Base-by-base conservation (phyloP, 1,140 invertebrate species). In the Cephus cinctus region DNA sequence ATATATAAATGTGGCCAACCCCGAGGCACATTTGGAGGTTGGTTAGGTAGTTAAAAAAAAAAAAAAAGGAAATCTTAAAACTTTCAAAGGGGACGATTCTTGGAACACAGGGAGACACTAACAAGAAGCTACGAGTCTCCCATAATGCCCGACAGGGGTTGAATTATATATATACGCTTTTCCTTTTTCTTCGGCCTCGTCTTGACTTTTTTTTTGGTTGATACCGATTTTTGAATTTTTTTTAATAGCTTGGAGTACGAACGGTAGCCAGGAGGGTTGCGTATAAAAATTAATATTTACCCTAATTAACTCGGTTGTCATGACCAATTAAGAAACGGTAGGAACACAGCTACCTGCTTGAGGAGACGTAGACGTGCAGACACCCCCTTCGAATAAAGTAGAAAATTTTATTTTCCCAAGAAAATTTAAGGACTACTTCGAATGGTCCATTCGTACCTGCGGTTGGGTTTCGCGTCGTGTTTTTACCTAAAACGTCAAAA, bases 391-490 rank as follows among this genome's bases (percentile, higher is more conserved):
- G 35, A 39, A 61, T 63, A 61, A 63, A 61, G 39, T 61, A 56
- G 61, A 65, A 63, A n/a, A 65, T 49, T 63, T 65, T 63, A 65
- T 65, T 65, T 61, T 65, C 60, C 55, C 43, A 38, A 38, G 21
- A n/a, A n/a, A n/a, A n/a, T n/a, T 35, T 39, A 21, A 20, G 41
- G 18, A 41, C 35, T 42, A 11, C 45, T 32, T 36, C 32, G 30
- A 45, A n/a, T n/a, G n/a, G n/a, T n/a, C n/a, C n/a, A n/a, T 52
- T 54, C 51, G 22, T 12, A 4, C n/a, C 30, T 20, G 52, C 25
- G 14, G 31, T 30, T n/a, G 47, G 32, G 21, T 54, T 65, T 67
- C 62, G 62, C 60, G 56, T 57, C 61, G 45, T 62, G 61, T 61
- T 63, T 62, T 58, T 55, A 46, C 38, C 42, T 61, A 53, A 51